Conservation (phyloP, 2,797 vertebrate genomes). For the Pempheris klunzingeri region DNA sequence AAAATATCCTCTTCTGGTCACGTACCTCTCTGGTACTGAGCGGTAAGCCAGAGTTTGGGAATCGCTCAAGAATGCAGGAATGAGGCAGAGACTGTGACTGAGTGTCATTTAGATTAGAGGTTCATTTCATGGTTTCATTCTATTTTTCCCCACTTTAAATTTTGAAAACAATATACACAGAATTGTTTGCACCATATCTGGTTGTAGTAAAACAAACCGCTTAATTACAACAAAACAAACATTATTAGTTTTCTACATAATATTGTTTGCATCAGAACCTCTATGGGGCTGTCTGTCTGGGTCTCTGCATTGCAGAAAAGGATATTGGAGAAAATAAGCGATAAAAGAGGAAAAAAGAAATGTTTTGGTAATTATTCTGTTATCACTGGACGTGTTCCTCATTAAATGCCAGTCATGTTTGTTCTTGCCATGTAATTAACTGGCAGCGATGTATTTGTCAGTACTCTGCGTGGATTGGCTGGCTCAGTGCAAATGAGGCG, state of each 20-base stretch:
- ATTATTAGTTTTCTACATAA: constrained; percentile 5
- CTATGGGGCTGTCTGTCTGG: constrained; percentile 22
- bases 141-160: constrained; percentile 9
- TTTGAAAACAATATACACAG: background rate
- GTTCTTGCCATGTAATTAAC: constrained; percentile 81
- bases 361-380: constrained; percentile 53
- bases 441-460: constrained; percentile 68
- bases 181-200: constrained; percentile 4
- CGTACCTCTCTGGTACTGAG: constrained; percentile 59
- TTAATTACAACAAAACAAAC: constrained; percentile 11
- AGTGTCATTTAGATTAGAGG: constrained; percentile 13
- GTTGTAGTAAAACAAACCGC: constrained; percentile 18
- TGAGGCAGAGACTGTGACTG: constrained; percentile 13
- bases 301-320: constrained; percentile 22
- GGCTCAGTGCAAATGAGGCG: constrained; percentile 61
- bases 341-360: constrained; percentile 29
- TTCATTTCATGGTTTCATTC: background rate
- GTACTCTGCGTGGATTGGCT: constrained; percentile 74
- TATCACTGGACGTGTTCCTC: constrained; percentile 64
- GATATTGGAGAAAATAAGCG: constrained; percentile 2
- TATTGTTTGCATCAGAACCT: constrained; percentile 16
- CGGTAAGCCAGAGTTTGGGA: constrained; percentile 45
- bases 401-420: constrained; percentile 86
- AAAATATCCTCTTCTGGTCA: constrained; percentile 73
- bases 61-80: constrained; percentile 35